Evolutionary conservation across 2,888 invertebrate species (phyloP).

Genomic region (Hanleya hanleyi): DNA sequence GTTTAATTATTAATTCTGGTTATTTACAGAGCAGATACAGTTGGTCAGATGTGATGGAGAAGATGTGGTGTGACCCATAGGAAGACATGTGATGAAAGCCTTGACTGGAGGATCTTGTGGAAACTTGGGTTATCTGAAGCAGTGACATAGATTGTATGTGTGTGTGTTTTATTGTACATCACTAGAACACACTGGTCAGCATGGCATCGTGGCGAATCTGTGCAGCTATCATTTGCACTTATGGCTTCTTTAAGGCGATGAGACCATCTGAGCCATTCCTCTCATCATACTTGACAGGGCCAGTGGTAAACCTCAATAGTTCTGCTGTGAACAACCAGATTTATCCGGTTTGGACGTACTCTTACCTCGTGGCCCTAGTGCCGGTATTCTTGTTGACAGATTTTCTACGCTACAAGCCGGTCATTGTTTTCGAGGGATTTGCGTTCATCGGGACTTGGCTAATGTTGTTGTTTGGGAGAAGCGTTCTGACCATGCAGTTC

Average conservation of each 20-base stretch:
- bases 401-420: conserved; percentile 87
- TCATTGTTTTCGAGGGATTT: conserved; percentile 87
- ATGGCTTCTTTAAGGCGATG: conserved; percentile 44
- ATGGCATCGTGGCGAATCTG: conserved; percentile 27
- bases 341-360: conserved; percentile 91
- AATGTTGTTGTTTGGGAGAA: conserved; percentile 84
- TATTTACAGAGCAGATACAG: too few species aligned
- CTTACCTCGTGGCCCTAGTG: conserved; percentile 82
- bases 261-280: conserved; percentile 48
- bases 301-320: conserved; percentile 37
- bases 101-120: too few species aligned
- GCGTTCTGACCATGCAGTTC: conserved; percentile 81
- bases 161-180: too few species aligned
- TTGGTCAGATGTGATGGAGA: too few species aligned
- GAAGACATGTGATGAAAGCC: too few species aligned
- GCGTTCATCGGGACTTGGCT: conserved; percentile 84
- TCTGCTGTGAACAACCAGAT: conserved; percentile 76
- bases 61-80: too few species aligned
- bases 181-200: too few species aligned
- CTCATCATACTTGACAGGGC: conserved; percentile 40
- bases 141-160: too few species aligned
- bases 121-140: too few species aligned
- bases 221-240: conserved; percentile 34
- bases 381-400: conserved; percentile 87
- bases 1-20: too few species aligned